Evolutionary conservation across 2,113 vertebrate species (phyloP), one percentile per base, ranked within the genome.

Genomic region (Notarius quadriscutis): DNA sequence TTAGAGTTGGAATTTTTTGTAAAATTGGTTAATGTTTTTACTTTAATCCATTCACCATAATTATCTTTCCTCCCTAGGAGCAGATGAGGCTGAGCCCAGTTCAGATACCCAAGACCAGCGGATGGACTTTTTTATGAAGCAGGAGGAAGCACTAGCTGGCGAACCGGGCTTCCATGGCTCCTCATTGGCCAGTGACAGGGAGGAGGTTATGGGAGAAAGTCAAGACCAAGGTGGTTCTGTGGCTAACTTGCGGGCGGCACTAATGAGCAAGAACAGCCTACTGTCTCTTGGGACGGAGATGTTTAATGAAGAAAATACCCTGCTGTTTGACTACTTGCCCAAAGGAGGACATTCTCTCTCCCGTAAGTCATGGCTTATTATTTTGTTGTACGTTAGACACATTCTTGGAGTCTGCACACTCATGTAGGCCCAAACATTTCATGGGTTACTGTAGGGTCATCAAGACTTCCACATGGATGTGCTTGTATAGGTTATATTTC

Each of bases 181-280:
- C 27, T 91, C 95, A 2, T 91, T 96, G 57, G 93, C 93, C 0
- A 95, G 93, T 0, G 97, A 98, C 91, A 97, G 97, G 81, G 97
- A 98, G 18, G 97, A 98, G 0, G 93, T 89, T 0, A 92, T 95
- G 48, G 58, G 67, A 87, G 14, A 96, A 81, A 48, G 48, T 87
- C 25, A 92, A 91, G 84, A 91, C 87, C 6, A 93, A 94, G 25
- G 94, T 96, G 0, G 85, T 14, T 97, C 97, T 0, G 97, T 99
- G 7, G 97, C 97, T 93, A 99, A 97, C 93, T 95, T 99, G 93
- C 96, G 98, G 0, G 97, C 97, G 0, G 98, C 98, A 0, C 96
- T 99, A 91, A 96, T 99, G 97, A 99, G 97, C 82, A 99, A 99
- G 95, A 99, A 98, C 96, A 99, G 97, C 91, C 92, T 99, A 94